Base-by-base conservation (phyloP, 2,888 invertebrate genomes). In the Disparrhopalites patrizii region DNA sequence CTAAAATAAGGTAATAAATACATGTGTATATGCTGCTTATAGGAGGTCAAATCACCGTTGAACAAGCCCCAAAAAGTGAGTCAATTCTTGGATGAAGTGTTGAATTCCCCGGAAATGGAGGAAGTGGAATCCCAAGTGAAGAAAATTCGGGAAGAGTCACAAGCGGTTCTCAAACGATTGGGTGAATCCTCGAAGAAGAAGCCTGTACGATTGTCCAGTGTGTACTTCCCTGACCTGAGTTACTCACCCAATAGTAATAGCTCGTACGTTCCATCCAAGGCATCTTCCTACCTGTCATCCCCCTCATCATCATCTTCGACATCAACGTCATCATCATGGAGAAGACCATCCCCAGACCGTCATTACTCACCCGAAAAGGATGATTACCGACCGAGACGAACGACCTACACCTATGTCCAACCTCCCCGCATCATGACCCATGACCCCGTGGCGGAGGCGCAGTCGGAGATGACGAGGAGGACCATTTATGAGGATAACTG, bases 361-460 rank as follows among this genome's bases (percentile, higher is more conserved):
- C 28, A 51, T 23, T 7, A 28, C 51, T 20, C 50, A 20, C 62
- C 54, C 33, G 54, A 55, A 31, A 28, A 33, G 10, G 54, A 55
- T 20, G 18, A 18, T 28, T 57, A 43, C 28, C 27, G 47, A 3
- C 20, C 47, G 7, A 8, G 47, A 2, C 47, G 28, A 5, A 52
- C 8, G 3, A 7, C 30, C 47, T 20, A 38, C 56, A 28, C 28
- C 8, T 47, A 47, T 25, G 47, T 5, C 5, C n/a, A n/a, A n/a
- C 23, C 47, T 4, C n/a, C 33, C 25, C 51, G 51, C n/a, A 31
- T 33, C 1, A 27, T 36, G 7, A 4, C 15, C 3, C 61, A 61
- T 27, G 64, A 64, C 33, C 64, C 64, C 0, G 36, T 64, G 30
- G 64, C 64, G 31, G 28, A 64, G 57, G 64, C 57, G 25, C 64